These are phyloP conservation scores for Euwallacea fornicatus DNA, from an alignment of 1,140 invertebrate species.

Conservation along the genomic window DNA sequence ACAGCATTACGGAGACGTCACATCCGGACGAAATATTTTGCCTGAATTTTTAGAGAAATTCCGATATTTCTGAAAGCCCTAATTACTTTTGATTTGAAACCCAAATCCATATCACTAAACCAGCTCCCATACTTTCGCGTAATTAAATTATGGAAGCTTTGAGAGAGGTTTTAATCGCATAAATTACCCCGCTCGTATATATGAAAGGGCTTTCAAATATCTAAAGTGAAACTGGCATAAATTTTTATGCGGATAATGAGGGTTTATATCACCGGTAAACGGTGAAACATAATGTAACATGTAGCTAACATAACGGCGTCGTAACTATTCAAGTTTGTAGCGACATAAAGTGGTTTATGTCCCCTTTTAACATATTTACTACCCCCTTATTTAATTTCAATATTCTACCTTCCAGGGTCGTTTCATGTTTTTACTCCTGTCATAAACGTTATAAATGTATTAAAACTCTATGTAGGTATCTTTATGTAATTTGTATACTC, in stretches of 20 bases:
- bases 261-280: constrained; percentile 36
- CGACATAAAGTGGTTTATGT: constrained; percentile 44
- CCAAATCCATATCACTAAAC: no score
- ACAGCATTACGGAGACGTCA: constrained; percentile 8
- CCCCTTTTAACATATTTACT: constrained; percentile 47
- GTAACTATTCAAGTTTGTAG: constrained; percentile 47
- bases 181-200: constrained; percentile 26
- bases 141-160: constrained; percentile 24
- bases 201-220: constrained; percentile 24
- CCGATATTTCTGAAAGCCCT: no score
- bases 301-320: constrained; percentile 41
- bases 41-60: not conserved
- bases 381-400: constrained; percentile 47
- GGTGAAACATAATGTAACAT: constrained; percentile 40
- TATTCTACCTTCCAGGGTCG: constrained; percentile 35
- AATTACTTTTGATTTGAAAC: no score
- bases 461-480: no score
- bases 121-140: not conserved
- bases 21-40: not conserved
- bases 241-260: constrained; percentile 39
- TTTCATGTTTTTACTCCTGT: no score
- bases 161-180: constrained; percentile 23
- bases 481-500: no score
- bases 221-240: constrained; percentile 35
- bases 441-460: no score